A percentile compares a stretch with the other conserved stretches of the same genome.
phyloP scores from a whole-genome alignment of 2,888 invertebrate genomes.

The Hoplodrina ambigua region DNA sequence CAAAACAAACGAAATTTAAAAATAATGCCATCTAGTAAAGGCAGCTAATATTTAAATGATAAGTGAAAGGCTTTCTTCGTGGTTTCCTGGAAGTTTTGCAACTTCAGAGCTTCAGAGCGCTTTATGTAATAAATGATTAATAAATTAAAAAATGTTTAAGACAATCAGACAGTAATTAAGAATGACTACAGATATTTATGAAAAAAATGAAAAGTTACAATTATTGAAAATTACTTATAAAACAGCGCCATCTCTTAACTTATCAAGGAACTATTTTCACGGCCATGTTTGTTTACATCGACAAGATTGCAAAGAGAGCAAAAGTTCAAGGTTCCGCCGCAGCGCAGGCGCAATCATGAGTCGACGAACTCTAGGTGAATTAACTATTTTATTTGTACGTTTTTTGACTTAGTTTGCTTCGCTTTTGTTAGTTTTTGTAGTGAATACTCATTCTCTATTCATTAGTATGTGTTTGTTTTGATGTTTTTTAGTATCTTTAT shows the following conservation, averaged over 20 bases:
- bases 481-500: neutral
- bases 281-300: conserved; percentile 82
- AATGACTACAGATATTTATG: neutral
- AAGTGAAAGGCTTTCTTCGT: conserved; percentile 19
- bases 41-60: neutral
- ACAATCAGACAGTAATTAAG: neutral
- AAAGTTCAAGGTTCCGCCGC: conserved; percentile 77
- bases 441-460: neutral
- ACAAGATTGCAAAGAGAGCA: conserved; percentile 55
- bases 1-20: neutral
- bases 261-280: conserved; percentile 71
- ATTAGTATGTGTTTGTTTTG: neutral
- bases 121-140: neutral
- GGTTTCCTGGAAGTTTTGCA: neutral
- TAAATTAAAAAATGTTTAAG: neutral
- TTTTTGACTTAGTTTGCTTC: conserved; percentile 30
- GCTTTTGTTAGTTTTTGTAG: conserved; percentile 26
- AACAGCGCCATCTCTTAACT: conserved; percentile 76
- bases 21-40: conserved; percentile 35
- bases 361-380: conserved; percentile 66
- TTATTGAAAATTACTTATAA: neutral
- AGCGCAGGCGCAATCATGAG: conserved; percentile 45
- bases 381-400: conserved; percentile 57
- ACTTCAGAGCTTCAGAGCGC: neutral
- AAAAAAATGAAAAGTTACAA: neutral